Conservation (phyloP, 1,140 invertebrate genomes). For the Alviniconcha marisindica region DNA sequence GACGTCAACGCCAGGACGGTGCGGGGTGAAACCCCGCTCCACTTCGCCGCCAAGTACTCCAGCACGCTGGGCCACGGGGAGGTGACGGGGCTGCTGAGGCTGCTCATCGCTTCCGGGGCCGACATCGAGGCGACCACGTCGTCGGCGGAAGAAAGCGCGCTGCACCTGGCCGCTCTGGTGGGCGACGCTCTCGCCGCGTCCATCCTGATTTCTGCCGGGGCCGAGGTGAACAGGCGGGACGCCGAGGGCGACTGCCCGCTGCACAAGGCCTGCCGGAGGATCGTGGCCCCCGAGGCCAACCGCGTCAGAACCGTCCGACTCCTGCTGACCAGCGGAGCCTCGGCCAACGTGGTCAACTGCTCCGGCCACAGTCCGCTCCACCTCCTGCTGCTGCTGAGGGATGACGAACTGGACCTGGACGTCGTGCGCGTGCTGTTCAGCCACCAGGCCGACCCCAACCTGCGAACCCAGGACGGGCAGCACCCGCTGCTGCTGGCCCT, state of each 20-base stretch:
- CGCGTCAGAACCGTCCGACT: slow-evolving; percentile 46
- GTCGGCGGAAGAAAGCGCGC: background rate
- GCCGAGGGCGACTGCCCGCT: background rate
- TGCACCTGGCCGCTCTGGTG: slow-evolving; percentile 15
- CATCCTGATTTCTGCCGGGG: slow-evolving; percentile 10
- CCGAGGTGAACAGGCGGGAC: background rate
- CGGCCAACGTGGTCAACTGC: slow-evolving; percentile 47
- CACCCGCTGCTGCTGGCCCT: slow-evolving; percentile 9
- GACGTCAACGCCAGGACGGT: slow-evolving; percentile 15
- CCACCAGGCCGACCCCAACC: slow-evolving; percentile 16
- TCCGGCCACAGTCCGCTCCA: slow-evolving; percentile 48
- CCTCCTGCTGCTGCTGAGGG: slow-evolving; percentile 21
- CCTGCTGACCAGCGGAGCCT: slow-evolving; percentile 44
- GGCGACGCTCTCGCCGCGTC: slow-evolving; percentile 19
- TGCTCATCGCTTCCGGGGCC: background rate
- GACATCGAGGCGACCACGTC: slow-evolving; percentile 9
- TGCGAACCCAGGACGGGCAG: background rate
- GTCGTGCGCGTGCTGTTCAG: slow-evolving; percentile 16
- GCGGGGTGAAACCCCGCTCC: slow-evolving; percentile 23
- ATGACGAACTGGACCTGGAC: background rate
- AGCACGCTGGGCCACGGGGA: slow-evolving; percentile 20
- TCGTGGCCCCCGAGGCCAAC: slow-evolving; percentile 49
- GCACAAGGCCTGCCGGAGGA: slow-evolving; percentile 26
- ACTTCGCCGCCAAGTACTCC: slow-evolving; percentile 27
- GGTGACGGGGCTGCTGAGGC: slow-evolving; percentile 4